These are phyloP conservation scores for Halictus ligatus DNA, from an alignment of 2,888 invertebrate genomes.

Conservation along the genomic window DNA sequence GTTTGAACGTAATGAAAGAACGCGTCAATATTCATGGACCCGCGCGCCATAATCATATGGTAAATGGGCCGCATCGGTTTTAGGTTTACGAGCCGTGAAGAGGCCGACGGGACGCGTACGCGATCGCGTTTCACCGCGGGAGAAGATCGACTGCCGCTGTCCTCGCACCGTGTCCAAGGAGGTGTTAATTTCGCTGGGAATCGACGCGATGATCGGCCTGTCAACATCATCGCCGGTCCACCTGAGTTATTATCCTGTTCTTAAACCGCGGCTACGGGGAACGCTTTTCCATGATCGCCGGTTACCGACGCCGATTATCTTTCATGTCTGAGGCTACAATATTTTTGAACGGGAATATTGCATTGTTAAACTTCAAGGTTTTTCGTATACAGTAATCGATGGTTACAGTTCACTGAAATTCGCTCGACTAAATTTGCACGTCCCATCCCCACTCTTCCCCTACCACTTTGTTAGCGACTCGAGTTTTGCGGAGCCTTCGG, in stretches of 20 bases:
- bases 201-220: slow-evolving; percentile 14
- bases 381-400: not conserved
- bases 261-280: not conserved
- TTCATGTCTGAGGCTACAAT: not conserved
- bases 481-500: too few species aligned
- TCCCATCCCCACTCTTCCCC: not conserved
- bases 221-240: not conserved
- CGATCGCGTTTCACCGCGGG: slow-evolving; percentile 75
- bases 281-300: not conserved
- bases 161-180: slow-evolving; percentile 33
- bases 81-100: slow-evolving; percentile 77
- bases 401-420: not conserved
- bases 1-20: slow-evolving; percentile 67
- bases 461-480: not conserved
- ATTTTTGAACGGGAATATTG: not conserved
- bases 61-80: slow-evolving; percentile 76
- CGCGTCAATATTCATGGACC: slow-evolving; percentile 77
- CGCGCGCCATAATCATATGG: slow-evolving; percentile 76
- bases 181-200: slow-evolving; percentile 59
- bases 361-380: not conserved
- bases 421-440: not conserved
- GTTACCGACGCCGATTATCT: not conserved
- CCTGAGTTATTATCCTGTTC: slow-evolving; percentile 2
- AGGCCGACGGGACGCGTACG: slow-evolving; percentile 51
- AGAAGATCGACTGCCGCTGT: slow-evolving; percentile 45